A percentile compares a stretch with the other conserved stretches of the same genome.
phyloP scores from a whole-genome alignment of 1,140 invertebrate species.

The Agrypnia vestita region DNA sequence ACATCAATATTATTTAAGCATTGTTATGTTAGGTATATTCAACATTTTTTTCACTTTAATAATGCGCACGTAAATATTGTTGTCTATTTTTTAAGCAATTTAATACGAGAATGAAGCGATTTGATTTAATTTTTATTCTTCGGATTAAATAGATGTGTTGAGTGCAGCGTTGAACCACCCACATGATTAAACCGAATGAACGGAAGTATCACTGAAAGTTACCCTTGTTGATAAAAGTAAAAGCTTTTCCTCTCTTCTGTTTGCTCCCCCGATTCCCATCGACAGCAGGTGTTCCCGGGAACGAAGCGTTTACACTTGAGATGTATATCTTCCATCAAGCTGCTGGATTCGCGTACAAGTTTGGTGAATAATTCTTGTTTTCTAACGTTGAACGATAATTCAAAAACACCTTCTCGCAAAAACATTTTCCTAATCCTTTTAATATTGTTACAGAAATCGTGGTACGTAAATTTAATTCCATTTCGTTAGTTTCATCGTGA shows the following conservation, averaged over 20 bases:
- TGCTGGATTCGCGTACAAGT: constrained; percentile 5
- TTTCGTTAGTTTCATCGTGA: too few relatives aligned
- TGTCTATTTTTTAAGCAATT: too few relatives aligned
- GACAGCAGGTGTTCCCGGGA: background rate
- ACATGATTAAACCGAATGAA: constrained; percentile 22
- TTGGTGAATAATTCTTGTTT: background rate
- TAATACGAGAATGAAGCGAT: too few relatives aligned
- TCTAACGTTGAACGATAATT: background rate
- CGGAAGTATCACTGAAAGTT: constrained; percentile 8
- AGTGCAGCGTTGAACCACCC: background rate
- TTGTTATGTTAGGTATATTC: too few relatives aligned
- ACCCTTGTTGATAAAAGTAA: constrained; percentile 40
- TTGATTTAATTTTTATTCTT: too few relatives aligned
- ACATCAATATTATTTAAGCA: too few relatives aligned
- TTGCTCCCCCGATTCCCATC: background rate
- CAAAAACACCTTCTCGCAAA: background rate
- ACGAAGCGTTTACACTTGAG: constrained; percentile 11
- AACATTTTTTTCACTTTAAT: too few relatives aligned
- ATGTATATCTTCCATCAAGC: constrained; percentile 15
- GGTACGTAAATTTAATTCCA: too few relatives aligned
- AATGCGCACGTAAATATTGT: too few relatives aligned
- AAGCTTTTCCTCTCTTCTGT: constrained; percentile 19
- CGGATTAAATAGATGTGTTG: too few relatives aligned
- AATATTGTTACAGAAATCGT: background rate
- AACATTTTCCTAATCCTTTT: background rate